A percentile compares a stretch with the other conserved stretches of the same genome.
These are phyloP conservation scores for Drosophila mercatorum DNA, from an alignment of 2,888 invertebrate genomes.

Conservation along the genomic window DNA sequence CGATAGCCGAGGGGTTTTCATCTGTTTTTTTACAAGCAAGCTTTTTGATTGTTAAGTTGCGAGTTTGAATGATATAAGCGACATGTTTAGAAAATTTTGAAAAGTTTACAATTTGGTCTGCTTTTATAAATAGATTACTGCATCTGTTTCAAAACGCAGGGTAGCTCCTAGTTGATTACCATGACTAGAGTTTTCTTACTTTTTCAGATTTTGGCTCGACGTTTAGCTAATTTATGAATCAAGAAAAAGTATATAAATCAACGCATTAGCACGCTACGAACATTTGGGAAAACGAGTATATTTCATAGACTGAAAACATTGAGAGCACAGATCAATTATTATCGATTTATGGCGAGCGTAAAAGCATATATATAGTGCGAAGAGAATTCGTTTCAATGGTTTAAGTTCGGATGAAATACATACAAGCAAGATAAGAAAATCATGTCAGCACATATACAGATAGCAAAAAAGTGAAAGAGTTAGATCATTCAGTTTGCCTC, in stretches of 20 bases:
- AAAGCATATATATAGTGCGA: background rate
- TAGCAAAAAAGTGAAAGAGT: slow-evolving; percentile 26
- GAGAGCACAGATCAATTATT: background rate
- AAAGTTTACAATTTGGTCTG: too few species aligned
- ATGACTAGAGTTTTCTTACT: too few species aligned
- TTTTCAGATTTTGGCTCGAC: background rate
- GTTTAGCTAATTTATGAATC: slow-evolving; percentile 11
- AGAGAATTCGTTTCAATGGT: slow-evolving; percentile 31
- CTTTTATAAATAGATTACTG: too few species aligned
- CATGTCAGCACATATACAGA: slow-evolving; percentile 28
- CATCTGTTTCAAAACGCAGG: too few species aligned
- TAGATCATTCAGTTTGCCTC: slow-evolving; percentile 18
- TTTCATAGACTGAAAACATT: background rate
- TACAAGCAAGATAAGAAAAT: slow-evolving; percentile 49
- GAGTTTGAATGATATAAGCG: too few species aligned
- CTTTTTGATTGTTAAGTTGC: too few species aligned
- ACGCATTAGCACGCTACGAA: background rate
- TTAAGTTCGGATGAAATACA: slow-evolving; percentile 45
- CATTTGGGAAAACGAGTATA: background rate
- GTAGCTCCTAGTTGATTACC: too few species aligned
- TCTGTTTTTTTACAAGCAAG: too few species aligned
- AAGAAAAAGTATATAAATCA: background rate
- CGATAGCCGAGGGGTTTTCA: too few species aligned
- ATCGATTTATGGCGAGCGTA: background rate
- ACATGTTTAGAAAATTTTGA: too few species aligned